Evolutionary conservation across 2,113 vertebrate species (phyloP).

Genomic region (Pelusios castaneus): DNA sequence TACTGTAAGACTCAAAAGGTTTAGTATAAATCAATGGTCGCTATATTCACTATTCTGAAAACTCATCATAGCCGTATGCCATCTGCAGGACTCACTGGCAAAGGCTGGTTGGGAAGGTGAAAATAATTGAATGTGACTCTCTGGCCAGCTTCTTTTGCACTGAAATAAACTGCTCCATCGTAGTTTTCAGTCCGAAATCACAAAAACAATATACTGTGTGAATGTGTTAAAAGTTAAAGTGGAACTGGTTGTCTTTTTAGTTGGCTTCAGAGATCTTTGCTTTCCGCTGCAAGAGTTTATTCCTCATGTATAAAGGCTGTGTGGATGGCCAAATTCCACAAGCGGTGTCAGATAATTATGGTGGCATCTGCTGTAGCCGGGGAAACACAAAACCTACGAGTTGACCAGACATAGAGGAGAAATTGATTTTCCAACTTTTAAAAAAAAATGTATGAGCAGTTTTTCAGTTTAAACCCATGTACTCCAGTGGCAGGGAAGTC

Average conservation of each 20-base stretch:
- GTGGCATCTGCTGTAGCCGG: constrained; percentile 7
- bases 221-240: neutral
- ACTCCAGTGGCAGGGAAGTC: neutral
- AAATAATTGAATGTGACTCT: constrained; percentile 13
- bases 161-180: constrained; percentile 16
- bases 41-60: neutral
- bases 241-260: constrained; percentile 8
- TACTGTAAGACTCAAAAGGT: neutral
- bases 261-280: constrained; percentile 21
- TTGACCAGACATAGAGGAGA: constrained; percentile 36
- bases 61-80: neutral
- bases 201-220: neutral
- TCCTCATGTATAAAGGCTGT: constrained; percentile 15
- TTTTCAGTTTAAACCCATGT: constrained; percentile 10
- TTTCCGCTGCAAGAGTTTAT: neutral
- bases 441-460: neutral
- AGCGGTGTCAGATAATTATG: neutral
- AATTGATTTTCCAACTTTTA: constrained; percentile 15
- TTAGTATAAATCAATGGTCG: neutral
- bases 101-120: neutral
- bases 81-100: neutral
- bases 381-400: neutral
- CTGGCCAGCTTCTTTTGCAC: constrained; percentile 28
- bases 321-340: constrained; percentile 1
- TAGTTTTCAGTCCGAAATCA: constrained; percentile 9